phyloP scores from a whole-genome alignment of 2,888 invertebrate species.

The Polydrusus cervinus region DNA sequence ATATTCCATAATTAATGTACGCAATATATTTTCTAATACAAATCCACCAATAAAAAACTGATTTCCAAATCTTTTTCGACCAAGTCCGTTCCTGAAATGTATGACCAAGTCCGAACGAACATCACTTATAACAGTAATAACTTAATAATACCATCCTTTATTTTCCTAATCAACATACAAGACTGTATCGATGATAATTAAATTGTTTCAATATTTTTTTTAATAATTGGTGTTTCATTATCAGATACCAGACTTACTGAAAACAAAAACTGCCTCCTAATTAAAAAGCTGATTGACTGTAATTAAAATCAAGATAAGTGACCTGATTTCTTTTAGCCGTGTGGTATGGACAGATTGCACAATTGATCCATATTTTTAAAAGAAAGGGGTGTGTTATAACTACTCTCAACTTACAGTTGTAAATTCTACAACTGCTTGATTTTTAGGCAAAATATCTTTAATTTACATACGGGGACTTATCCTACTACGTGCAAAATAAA shows the following conservation, averaged over 20 bases:
- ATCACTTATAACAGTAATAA: too few relatives aligned
- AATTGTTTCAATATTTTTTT: conserved; percentile 39
- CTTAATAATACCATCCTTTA: conserved; percentile 1
- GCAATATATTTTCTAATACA: too few relatives aligned
- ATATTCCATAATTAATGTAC: too few relatives aligned
- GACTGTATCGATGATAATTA: conserved; percentile 22
- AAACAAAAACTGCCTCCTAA: conserved; percentile 38
- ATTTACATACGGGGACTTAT: too few relatives aligned
- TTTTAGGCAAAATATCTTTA: too few relatives aligned
- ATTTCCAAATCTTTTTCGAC: too few relatives aligned
- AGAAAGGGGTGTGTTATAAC: too few relatives aligned
- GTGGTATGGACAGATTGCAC: conserved; percentile 34
- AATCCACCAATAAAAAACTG: too few relatives aligned
- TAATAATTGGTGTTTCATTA: conserved; percentile 48
- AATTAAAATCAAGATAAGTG: conserved; percentile 50
- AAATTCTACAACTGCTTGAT: too few relatives aligned
- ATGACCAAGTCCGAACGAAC: not conserved
- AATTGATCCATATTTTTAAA: not conserved
- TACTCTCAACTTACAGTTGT: too few relatives aligned
- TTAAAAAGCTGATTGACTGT: conserved; percentile 49
- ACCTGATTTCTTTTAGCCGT: conserved; percentile 44
- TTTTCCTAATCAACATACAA: conserved; percentile 11
- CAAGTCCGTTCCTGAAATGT: too few relatives aligned
- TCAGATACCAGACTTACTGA: conserved; percentile 41
- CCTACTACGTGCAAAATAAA: too few relatives aligned